Conservation (phyloP, 2,797 vertebrate genomes). For the Centroberyx gerrardi region DNA sequence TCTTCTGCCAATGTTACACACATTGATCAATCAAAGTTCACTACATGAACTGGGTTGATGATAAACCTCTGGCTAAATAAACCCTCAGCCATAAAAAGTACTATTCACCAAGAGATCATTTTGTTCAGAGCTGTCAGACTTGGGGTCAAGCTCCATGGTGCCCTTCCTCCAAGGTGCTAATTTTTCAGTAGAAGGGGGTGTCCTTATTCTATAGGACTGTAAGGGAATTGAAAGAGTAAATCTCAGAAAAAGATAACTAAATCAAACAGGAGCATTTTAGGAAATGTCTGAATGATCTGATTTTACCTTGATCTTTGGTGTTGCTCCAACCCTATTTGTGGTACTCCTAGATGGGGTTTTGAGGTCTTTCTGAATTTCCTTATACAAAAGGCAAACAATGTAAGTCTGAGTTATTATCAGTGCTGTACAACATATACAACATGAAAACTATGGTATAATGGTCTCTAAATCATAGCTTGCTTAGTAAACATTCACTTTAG, state of each 20-base stretch:
- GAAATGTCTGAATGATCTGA: constrained; percentile 38
- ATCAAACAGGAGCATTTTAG: background rate
- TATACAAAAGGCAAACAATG: constrained; percentile 28
- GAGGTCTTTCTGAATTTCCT: constrained; percentile 60
- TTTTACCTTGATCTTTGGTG: constrained; percentile 81
- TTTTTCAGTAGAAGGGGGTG: constrained; percentile 85
- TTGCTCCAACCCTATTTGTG: constrained; percentile 36
- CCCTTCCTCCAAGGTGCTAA: constrained; percentile 79
- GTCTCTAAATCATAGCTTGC: background rate
- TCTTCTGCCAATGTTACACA: background rate
- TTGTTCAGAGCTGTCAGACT: constrained; percentile 93
- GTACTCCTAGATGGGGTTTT: constrained; percentile 59
- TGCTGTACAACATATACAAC: background rate
- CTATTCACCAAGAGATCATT: constrained; percentile 89
- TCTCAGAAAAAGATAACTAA: constrained; percentile 21
- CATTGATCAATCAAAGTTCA: background rate
- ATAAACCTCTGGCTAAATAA: background rate
- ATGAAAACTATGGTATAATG: background rate
- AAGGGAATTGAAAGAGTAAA: constrained; percentile 56
- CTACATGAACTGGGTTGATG: background rate
- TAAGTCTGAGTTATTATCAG: constrained; percentile 10
- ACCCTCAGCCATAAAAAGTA: background rate
- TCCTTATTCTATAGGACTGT: constrained; percentile 91
- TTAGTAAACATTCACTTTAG: background rate
- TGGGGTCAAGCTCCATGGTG: constrained; percentile 87